These are phyloP conservation scores for Garra rufa DNA, from an alignment of 2,113 vertebrate species.

Conservation along the genomic window DNA sequence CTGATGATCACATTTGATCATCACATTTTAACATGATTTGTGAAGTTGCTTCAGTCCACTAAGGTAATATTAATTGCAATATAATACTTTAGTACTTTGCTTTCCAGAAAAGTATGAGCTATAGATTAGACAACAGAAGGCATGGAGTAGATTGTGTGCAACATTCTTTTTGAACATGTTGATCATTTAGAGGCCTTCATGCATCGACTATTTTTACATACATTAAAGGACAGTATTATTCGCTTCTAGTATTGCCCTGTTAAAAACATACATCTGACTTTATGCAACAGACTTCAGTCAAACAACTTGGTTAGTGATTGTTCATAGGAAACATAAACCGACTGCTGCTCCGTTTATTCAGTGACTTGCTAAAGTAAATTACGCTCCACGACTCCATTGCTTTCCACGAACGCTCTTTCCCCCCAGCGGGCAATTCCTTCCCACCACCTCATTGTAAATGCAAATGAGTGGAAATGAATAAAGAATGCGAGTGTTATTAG, in stretches of 20 bases:
- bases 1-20: neutral
- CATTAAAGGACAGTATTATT: neutral
- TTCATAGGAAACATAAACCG: neutral
- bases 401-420: neutral
- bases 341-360: neutral
- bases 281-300: neutral
- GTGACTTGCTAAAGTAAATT: neutral
- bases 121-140: neutral
- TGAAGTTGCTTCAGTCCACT: too few species aligned
- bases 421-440: slow-evolving; percentile 38
- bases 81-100: neutral
- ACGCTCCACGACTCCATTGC: neutral
- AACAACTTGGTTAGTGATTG: too few species aligned
- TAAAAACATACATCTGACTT: too few species aligned
- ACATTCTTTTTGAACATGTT: neutral
- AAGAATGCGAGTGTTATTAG: slow-evolving; percentile 64
- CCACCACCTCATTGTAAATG: slow-evolving; percentile 68
- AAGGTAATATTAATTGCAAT: too few species aligned
- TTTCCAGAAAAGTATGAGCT: neutral
- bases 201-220: neutral
- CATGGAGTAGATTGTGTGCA: neutral
- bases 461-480: slow-evolving; percentile 69
- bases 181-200: neutral
- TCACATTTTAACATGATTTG: neutral
- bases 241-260: neutral